Percentiles rank a stretch among this genome's conserved stretches.
These are phyloP conservation scores for Alectura lathami DNA, from an alignment of 2,113 vertebrate species.

Conservation along the genomic window DNA sequence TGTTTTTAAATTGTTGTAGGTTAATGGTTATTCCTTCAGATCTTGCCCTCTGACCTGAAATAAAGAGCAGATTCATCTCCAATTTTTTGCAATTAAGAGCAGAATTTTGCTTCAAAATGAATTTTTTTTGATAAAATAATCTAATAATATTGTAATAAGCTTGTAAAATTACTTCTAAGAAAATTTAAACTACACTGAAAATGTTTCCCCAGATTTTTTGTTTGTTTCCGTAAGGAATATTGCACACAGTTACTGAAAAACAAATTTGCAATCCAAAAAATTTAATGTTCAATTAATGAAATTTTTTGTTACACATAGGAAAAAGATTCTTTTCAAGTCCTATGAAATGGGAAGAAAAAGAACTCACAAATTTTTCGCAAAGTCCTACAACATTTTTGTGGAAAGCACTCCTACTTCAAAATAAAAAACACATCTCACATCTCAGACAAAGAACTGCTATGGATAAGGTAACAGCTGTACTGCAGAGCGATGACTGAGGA, in stretches of 20 bases:
- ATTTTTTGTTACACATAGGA: not conserved
- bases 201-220: not conserved
- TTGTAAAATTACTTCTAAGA: not conserved
- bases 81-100: not conserved
- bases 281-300: not conserved
- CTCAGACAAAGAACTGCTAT: not conserved
- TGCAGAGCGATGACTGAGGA: not conserved
- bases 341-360: not conserved
- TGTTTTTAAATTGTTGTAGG: not conserved
- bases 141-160: not conserved
- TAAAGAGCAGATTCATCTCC: not conserved
- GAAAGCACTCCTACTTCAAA: not conserved
- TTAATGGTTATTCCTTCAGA: not conserved
- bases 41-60: not conserved
- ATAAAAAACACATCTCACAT: not conserved
- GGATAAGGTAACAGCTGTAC: not conserved
- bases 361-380: not conserved
- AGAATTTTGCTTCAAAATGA: not conserved
- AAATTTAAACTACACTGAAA: not conserved
- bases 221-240: not conserved
- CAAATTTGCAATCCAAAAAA: not conserved
- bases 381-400: not conserved
- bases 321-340: not conserved
- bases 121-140: not conserved
- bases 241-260: not conserved